Percentiles rank a stretch among this genome's conserved stretches.
Conservation (phyloP, 2,113 vertebrate species). For the Periophthalmodon schlosseri region DNA sequence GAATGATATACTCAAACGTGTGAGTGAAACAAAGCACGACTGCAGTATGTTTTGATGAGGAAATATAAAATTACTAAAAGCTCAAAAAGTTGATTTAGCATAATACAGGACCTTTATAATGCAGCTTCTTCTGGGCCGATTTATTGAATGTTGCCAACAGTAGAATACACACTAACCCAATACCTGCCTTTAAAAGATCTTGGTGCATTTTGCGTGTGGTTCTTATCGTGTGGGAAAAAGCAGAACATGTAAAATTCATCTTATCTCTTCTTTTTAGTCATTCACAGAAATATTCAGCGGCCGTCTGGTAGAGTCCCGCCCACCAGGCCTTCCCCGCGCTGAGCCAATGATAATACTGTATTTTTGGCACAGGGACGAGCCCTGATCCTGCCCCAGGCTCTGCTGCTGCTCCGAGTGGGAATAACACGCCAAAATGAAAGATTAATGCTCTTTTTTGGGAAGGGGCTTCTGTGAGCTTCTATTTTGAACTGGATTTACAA, state of each 20-base stretch:
- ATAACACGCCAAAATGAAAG: constrained; percentile 29
- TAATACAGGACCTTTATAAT: not conserved
- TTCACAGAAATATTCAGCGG: constrained; percentile 41
- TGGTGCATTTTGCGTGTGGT: not conserved
- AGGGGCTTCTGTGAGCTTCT: constrained; percentile 16
- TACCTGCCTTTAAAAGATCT: constrained; percentile 8
- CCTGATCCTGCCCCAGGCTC: constrained; percentile 24
- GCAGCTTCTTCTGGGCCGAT: not conserved
- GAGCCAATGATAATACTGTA: constrained; percentile 48
- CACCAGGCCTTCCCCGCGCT: constrained; percentile 22
- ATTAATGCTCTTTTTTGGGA: constrained; percentile 39
- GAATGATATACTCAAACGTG: too few species aligned
- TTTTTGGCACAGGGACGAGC: constrained; percentile 38
- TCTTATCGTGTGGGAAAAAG: constrained; percentile 63
- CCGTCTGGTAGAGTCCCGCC: constrained; percentile 30
- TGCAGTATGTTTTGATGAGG: too few species aligned
- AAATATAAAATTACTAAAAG: not conserved
- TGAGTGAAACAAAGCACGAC: too few species aligned
- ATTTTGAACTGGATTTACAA: constrained; percentile 17
- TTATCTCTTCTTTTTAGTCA: constrained; percentile 20
- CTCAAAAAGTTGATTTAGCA: not conserved
- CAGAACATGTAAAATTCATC: constrained; percentile 50
- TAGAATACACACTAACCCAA: not conserved
- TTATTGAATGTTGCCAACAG: not conserved
- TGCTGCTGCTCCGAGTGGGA: constrained; percentile 38